Evolutionary conservation across 1,140 invertebrate genomes (phyloP), one percentile per base, ranked within the genome.

Genomic region (Augochlora pura): DNA sequence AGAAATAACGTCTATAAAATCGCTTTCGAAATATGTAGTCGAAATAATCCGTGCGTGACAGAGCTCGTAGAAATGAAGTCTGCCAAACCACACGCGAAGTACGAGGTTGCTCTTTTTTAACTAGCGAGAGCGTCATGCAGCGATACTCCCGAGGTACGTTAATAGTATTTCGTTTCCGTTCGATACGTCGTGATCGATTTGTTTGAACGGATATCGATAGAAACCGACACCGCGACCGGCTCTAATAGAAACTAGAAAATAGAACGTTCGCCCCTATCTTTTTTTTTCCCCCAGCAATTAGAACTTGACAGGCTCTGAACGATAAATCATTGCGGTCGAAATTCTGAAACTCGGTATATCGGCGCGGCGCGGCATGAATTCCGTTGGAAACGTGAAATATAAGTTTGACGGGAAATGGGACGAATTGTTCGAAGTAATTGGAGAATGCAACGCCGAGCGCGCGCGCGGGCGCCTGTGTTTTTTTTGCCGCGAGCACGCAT

Each of bases 161-260:
- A 75, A 67, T 23, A 67, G 23, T 32, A 52, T 59, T 23, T 23
- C 73, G 27, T 60, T 46, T 46, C 38, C 25, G 38, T 46, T 68
- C 21, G 18, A 67, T 52, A 14, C 25, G 21, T 21, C 8, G n/a
- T 32, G 42, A 68, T 60, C 74, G 64, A 68, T 76, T 14, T 23
- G 68, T 76, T 16, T 8, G 38, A 0, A n/a, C 9, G 23, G 57
- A 67, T 63, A 32, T 39, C 25, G 9, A 10, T 1, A n/a, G 23
- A 1, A 10, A 38, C 27, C 16, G 10, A 32, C n/a, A 59, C 52
- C 2, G 63, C 6, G 10, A 32, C 64, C 25, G 8, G 18, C 63
- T 39, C 60, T 46, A 59, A 60, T 39, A n/a, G 38, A 27, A 14
- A 10, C 27, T 14, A 52, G 16, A 52, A 52, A 14, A 68, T 32